These are phyloP conservation scores for Drosophila willistoni DNA, from an alignment of 1,140 invertebrate species.

Conservation along the genomic window DNA sequence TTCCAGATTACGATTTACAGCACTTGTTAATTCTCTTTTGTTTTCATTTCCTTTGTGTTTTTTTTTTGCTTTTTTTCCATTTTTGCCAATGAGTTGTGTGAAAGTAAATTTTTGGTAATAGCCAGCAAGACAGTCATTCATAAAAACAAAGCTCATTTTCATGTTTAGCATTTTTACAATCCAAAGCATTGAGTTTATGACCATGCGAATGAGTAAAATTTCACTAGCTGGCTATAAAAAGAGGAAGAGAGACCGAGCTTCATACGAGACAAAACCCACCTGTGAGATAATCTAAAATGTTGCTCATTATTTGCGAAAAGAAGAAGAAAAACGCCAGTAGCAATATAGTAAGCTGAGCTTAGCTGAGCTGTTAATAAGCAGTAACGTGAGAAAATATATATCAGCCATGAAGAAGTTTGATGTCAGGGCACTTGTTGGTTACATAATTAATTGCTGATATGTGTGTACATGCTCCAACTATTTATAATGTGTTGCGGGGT, in stretches of 20 bases:
- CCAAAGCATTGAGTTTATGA: constrained; percentile 39
- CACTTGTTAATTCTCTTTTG: constrained; percentile 8
- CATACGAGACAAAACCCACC: constrained; percentile 31
- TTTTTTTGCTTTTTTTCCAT: background rate
- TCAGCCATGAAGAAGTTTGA: constrained; percentile 27
- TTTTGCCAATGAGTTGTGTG: constrained; percentile 37
- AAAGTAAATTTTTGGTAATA: constrained; percentile 38
- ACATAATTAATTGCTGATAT: constrained; percentile 27
- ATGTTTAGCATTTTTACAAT: constrained; percentile 38
- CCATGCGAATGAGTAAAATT: constrained; percentile 40
- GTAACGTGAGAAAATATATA: constrained; percentile 68
- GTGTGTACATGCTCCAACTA: background rate
- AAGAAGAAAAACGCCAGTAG: constrained; percentile 31
- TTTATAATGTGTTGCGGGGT: background rate
- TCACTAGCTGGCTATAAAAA: constrained; percentile 43
- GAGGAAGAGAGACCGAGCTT: background rate
- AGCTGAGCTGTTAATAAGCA: constrained; percentile 68
- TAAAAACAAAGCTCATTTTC: constrained; percentile 45
- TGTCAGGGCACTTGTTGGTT: constrained; percentile 17
- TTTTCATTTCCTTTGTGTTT: constrained; percentile 15
- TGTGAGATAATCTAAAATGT: constrained; percentile 71
- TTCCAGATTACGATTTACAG: constrained; percentile 36
- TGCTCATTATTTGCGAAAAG: constrained; percentile 53
- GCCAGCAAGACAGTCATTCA: constrained; percentile 17
- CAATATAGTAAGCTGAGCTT: background rate